phyloP scores from a whole-genome alignment of 1,140 invertebrate species.

The Drosophila ficusphila region DNA sequence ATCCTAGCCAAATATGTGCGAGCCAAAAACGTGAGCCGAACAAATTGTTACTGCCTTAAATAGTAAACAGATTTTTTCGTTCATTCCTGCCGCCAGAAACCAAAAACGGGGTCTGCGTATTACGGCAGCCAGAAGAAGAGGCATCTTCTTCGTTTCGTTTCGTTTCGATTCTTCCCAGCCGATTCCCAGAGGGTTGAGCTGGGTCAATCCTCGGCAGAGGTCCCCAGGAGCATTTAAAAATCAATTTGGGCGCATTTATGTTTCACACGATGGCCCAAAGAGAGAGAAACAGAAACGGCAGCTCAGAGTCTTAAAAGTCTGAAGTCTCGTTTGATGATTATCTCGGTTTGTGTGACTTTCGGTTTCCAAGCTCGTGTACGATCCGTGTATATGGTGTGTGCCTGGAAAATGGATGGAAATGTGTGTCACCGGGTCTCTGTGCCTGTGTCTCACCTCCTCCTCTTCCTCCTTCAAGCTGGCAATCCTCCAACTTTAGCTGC shows the following conservation, averaged over 20 bases:
- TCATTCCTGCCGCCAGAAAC: constrained; percentile 13
- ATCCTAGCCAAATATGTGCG: constrained; percentile 57
- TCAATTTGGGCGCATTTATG: constrained; percentile 65
- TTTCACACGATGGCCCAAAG: constrained; percentile 63
- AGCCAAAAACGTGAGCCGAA: constrained; percentile 58
- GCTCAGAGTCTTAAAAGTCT: no score
- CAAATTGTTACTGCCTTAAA: constrained; percentile 71
- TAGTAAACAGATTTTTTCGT: constrained; percentile 54
- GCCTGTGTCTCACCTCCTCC: constrained; percentile 18
- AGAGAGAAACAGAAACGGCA: neutral
- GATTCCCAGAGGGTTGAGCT: constrained; percentile 61
- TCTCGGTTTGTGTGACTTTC: constrained; percentile 55
- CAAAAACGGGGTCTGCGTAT: constrained; percentile 48
- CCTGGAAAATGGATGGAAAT: constrained; percentile 52
- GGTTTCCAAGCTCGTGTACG: constrained; percentile 55
- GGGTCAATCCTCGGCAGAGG: constrained; percentile 45
- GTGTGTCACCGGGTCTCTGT: constrained; percentile 65
- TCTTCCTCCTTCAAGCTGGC: neutral
- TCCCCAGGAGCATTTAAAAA: constrained; percentile 56
- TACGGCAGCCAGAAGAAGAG: constrained; percentile 36
- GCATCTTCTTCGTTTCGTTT: no score
- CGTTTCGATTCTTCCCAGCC: constrained; percentile 30
- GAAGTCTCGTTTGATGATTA: constrained; percentile 52
- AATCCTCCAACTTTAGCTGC: constrained; percentile 17
- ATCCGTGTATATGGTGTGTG: constrained; percentile 42